Base-by-base conservation (phyloP, 2,888 invertebrate genomes). In the Acronicta aceris region DNA sequence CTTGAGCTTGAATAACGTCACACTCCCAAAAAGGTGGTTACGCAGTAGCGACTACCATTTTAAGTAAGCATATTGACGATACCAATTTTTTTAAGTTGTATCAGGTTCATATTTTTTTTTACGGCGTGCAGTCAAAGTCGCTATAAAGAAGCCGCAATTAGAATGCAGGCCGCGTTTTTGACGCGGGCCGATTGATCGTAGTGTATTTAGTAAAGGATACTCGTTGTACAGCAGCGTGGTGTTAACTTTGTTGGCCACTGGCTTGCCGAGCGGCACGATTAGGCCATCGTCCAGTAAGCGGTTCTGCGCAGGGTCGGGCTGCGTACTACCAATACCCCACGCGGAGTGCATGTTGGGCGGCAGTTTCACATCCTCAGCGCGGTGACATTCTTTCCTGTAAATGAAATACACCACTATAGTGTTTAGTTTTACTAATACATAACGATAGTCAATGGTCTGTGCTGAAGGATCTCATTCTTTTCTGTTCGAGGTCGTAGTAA, bases 211-310 rank as follows among this genome's bases (percentile, higher is more conserved):
- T 75, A 96, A 96, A 97, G 96, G 96, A 96, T 97, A 98, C 96
- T 99, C 99, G 92, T 99, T 99, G 89, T 99, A 99, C 2, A 99
- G 94, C 71, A 99, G 93, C 5, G 92, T 95, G 13, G 95, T 91
- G 62, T 84, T 73, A 0, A 87, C 70, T 0, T 93, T 81, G 42
- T 87, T 83, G n/a, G 88, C 70, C 0, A 95, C 81, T 0, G 96
- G 96, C 79, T 95, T 95, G 9, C 98, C 98, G 25, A 96, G 90
- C 1, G 98, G 98, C 69, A 98, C 97, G 81, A 97, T 95, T 1
- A 97, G 95, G 8, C 97, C 98, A 85, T 97, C 97, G 13, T 94
- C 87, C 3, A 96, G 92, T 0, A 92, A 83, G 60, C 95, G 86
- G 16, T 93, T 88, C 50, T 93, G 91, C 0, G 87, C 86, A 0